These are phyloP conservation scores for Dasypus novemcinctus DNA, from an alignment of 2,113 vertebrate genomes.

Conservation along the genomic window DNA sequence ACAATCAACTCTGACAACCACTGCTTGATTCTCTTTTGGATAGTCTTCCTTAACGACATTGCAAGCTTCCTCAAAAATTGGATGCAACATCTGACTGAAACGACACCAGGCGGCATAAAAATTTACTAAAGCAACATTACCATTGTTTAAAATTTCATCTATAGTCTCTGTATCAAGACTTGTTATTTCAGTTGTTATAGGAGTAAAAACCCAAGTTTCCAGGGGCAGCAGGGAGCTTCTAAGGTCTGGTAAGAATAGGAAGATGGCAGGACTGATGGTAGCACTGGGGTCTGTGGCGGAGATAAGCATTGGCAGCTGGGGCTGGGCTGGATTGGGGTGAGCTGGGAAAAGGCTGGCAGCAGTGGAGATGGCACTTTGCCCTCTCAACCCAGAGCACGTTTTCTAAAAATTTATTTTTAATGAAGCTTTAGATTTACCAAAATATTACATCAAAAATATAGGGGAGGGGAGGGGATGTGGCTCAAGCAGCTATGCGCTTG, in stretches of 20 bases:
- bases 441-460: too few species aligned
- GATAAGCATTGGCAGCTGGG: conserved; percentile 43
- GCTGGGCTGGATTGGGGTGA: conserved; percentile 4
- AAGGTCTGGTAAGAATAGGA: conserved; percentile 79
- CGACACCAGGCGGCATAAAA: conserved; percentile 93
- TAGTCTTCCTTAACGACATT: conserved; percentile 96
- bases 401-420: too few species aligned
- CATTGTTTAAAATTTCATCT: conserved; percentile 90
- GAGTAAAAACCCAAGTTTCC: conserved; percentile 94
- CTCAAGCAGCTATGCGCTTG: too few species aligned
- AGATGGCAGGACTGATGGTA: conserved; percentile 84
- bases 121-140: too few species aligned
- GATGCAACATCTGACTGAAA: conserved; percentile 99
- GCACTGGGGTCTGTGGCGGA: conserved; percentile 39
- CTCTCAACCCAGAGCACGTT: conserved; percentile 83
- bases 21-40: conserved; percentile 93
- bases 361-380: conserved; percentile 51
- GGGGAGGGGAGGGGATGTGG: too few species aligned
- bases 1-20: conserved; percentile 98
- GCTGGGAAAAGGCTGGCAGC: conserved; percentile 51
- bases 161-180: conserved; percentile 97
- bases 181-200: conserved; percentile 93
- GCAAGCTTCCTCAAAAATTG: conserved; percentile 98
- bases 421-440: too few species aligned
- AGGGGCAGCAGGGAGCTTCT: conserved; percentile 81